phyloP scores from a whole-genome alignment of 2,797 vertebrate species.

The Falco rusticolus region DNA sequence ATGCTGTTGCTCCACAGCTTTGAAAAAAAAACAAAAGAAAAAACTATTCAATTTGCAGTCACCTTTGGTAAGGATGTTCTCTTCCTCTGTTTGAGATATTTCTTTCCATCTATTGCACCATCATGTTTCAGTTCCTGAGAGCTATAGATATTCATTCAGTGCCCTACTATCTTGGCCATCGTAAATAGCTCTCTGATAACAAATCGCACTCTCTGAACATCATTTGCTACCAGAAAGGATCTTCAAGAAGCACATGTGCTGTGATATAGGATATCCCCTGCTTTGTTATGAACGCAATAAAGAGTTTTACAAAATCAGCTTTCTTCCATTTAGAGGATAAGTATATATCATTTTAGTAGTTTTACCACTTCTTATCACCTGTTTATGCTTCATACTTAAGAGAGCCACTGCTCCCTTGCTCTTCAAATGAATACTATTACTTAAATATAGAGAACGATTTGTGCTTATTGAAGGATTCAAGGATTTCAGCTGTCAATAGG shows the following conservation, averaged over 20 bases:
- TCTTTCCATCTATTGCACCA: constrained; percentile 40
- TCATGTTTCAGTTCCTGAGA: constrained; percentile 47
- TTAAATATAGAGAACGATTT: constrained; percentile 20
- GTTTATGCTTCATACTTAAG: constrained; percentile 5
- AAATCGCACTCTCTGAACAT: constrained; percentile 41
- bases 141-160: constrained; percentile 56
- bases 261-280: constrained; percentile 46
- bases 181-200: constrained; percentile 67
- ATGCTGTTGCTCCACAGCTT: constrained; percentile 37
- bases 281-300: constrained; percentile 62
- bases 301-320: constrained; percentile 44
- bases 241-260: constrained; percentile 48
- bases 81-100: constrained; percentile 59
- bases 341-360: constrained; percentile 7
- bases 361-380: constrained; percentile 32
- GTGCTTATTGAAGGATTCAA: constrained; percentile 57
- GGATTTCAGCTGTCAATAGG: constrained; percentile 59
- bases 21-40: neutral
- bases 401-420: constrained; percentile 33
- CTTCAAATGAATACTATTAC: constrained; percentile 49
- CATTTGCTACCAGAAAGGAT: constrained; percentile 60
- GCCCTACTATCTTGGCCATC: constrained; percentile 53
- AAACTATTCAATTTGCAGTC: constrained; percentile 49
- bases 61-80: constrained; percentile 23
- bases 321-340: constrained; percentile 30